These are phyloP conservation scores for Unio pictorum DNA, from an alignment of 2,888 invertebrate genomes.

Conservation along the genomic window DNA sequence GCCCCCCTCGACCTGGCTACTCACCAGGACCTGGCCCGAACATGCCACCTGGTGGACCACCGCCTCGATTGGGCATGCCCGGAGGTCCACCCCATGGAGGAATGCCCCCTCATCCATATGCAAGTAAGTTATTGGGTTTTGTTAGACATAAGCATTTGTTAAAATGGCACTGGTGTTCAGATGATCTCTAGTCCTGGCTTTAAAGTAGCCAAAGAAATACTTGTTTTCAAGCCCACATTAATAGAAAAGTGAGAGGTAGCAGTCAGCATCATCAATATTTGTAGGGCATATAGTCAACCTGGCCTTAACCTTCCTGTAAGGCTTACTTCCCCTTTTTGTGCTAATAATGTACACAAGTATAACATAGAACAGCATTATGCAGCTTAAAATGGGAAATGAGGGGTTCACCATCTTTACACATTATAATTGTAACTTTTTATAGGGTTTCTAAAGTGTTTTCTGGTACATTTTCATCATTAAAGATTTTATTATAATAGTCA, in stretches of 20 bases:
- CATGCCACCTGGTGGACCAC: constrained; percentile 28
- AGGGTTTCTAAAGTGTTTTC: too few species aligned
- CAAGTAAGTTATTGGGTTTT: constrained; percentile 25
- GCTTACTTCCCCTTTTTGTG: too few species aligned
- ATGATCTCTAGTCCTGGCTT: neutral
- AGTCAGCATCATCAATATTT: neutral
- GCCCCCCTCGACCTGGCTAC: constrained; percentile 37
- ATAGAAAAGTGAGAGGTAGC: neutral
- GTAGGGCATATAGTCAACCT: too few species aligned
- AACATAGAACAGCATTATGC: too few species aligned
- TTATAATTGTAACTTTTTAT: too few species aligned
- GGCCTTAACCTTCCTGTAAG: too few species aligned
- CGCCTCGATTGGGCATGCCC: constrained; percentile 45
- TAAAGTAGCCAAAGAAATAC: neutral
- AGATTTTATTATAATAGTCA: too few species aligned
- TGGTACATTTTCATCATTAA: too few species aligned
- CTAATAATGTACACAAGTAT: too few species aligned
- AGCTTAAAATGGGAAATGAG: too few species aligned
- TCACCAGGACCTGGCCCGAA: constrained; percentile 30
- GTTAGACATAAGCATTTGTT: neutral
- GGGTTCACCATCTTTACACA: too few species aligned
- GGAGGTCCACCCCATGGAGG: constrained; percentile 44
- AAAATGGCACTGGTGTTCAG: neutral
- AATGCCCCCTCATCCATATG: constrained; percentile 58
- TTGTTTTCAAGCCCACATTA: neutral